Evolutionary conservation across 2,888 invertebrate genomes (phyloP).

Genomic region (Eupithecia inturbata): DNA sequence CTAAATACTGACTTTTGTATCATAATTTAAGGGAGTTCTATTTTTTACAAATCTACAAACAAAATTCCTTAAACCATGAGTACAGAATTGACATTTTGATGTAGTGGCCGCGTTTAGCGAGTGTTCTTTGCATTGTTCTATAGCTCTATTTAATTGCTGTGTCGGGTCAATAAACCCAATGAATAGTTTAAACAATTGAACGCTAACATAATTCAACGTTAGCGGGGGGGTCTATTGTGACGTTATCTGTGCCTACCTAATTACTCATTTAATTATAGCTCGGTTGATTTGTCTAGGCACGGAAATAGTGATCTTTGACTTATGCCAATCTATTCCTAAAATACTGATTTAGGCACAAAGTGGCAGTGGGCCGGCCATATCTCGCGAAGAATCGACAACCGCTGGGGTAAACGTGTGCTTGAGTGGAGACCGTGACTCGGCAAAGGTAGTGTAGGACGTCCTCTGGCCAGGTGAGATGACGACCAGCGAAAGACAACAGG

Average conservation of each 20-base stretch:
- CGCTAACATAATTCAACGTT: slow-evolving; percentile 4
- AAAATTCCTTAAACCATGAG: not conserved
- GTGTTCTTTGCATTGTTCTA: slow-evolving; percentile 3
- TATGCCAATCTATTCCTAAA: not conserved
- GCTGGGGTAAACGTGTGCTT: no score
- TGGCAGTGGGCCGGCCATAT: no score
- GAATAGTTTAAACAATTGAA: slow-evolving; percentile 17
- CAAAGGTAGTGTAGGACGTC: no score
- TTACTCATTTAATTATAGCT: slow-evolving; percentile 1
- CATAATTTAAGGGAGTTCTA: not conserved
- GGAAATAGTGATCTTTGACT: not conserved
- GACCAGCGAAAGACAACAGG: no score
- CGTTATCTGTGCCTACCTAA: slow-evolving; percentile 8
- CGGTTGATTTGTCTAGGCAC: not conserved
- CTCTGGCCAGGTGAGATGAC: no score
- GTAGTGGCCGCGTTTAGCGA: not conserved
- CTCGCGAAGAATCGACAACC: no score
- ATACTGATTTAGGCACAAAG: no score
- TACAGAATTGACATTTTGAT: slow-evolving; percentile 11
- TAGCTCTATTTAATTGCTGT: slow-evolving; percentile 1
- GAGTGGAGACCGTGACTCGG: no score
- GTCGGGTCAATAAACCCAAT: slow-evolving; percentile 10
- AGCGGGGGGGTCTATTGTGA: slow-evolving; percentile 12
- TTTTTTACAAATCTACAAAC: not conserved
- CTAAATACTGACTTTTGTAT: no score